phyloP scores from a whole-genome alignment of 2,888 invertebrate genomes.

The Sinopyrophorus schimmeli region DNA sequence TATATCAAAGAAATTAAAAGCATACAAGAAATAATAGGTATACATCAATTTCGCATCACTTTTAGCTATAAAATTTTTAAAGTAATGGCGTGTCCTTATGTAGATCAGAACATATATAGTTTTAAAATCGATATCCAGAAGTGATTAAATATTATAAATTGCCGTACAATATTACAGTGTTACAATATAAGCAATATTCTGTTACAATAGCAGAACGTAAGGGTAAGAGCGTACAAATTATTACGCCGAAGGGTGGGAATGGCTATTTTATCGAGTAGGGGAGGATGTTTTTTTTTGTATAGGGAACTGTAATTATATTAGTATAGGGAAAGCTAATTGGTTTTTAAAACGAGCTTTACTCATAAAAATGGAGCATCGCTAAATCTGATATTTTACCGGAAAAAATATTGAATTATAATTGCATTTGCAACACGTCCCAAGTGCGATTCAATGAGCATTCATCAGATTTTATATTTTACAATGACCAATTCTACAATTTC shows the following conservation, averaged over 20 bases:
- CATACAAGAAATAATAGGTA: too few relatives aligned
- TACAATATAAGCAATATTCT: constrained; percentile 51
- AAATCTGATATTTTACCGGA: constrained; percentile 38
- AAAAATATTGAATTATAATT: constrained; percentile 32
- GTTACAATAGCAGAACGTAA: constrained; percentile 42
- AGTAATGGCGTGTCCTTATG: too few relatives aligned
- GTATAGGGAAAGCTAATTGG: constrained; percentile 51
- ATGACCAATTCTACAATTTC: too few relatives aligned
- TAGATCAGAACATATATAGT: too few relatives aligned
- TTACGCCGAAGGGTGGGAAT: constrained; percentile 39
- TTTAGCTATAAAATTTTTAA: too few relatives aligned
- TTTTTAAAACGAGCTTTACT: constrained; percentile 50
- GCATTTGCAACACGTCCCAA: constrained; percentile 21
- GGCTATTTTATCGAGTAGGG: constrained; percentile 47
- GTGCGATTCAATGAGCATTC: constrained; percentile 16
- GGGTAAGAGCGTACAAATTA: constrained; percentile 31
- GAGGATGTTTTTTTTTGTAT: constrained; percentile 44
- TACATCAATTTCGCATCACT: too few relatives aligned
- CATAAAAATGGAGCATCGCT: constrained; percentile 32
- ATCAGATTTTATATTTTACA: too few relatives aligned
- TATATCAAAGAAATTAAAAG: too few relatives aligned
- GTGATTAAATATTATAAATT: constrained; percentile 50
- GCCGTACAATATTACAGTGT: constrained; percentile 35
- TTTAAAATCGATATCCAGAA: too few relatives aligned
- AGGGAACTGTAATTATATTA: constrained; percentile 52